A percentile compares a stretch with the other conserved stretches of the same genome.
Conservation (phyloP, 2,113 vertebrate species). For the Miniopterus natalensis region DNA sequence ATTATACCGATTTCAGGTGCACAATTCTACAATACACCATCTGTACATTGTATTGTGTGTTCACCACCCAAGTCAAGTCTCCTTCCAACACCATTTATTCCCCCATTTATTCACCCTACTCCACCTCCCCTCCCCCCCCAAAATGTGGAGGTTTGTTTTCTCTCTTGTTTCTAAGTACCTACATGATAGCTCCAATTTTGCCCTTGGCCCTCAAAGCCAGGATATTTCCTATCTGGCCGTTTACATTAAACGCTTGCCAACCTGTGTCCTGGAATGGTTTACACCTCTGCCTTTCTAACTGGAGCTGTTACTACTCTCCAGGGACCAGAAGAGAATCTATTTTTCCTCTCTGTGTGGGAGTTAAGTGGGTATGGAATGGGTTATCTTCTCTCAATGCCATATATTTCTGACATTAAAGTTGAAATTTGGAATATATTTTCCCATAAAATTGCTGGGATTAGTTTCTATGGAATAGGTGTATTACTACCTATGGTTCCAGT, state of each 20-base stretch:
- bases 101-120: not conserved
- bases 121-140: not conserved
- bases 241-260: not conserved
- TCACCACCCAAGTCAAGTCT: not conserved
- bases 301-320: not conserved
- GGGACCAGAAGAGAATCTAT: not conserved
- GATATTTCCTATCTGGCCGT: not conserved
- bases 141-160: not conserved
- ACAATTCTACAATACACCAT: not conserved
- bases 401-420: not conserved
- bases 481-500: not conserved
- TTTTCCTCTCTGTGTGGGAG: not conserved
- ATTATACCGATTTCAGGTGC: not conserved
- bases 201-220: not conserved
- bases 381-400: not conserved
- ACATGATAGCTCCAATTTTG: not conserved
- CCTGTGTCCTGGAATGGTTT: not conserved
- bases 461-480: constrained; percentile 39
- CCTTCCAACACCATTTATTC: not conserved
- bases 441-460: not conserved
- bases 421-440: not conserved
- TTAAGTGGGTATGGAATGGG: not conserved
- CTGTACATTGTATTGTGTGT: not conserved
- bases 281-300: not conserved
- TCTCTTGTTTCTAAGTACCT: not conserved